Conservation (phyloP, 2,888 invertebrate species). For the Hemithea aestivaria region DNA sequence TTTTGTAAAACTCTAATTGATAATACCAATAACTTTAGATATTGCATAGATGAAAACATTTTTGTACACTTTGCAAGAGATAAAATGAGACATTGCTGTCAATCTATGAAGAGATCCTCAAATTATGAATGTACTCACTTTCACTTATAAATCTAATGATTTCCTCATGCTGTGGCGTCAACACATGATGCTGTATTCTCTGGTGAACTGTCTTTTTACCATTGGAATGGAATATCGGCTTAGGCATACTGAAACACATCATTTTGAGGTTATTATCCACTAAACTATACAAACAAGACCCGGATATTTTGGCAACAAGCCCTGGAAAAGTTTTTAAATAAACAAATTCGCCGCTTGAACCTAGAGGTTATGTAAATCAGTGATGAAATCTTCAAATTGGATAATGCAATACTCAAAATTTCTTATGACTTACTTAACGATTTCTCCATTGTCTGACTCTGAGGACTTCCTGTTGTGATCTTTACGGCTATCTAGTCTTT, state of each 20-base stretch:
- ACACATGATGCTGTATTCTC: constrained; percentile 79
- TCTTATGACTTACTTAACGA: constrained; percentile 77
- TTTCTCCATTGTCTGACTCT: constrained; percentile 83
- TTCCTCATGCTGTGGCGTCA: constrained; percentile 90
- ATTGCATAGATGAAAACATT: no score
- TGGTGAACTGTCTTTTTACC: constrained; percentile 81
- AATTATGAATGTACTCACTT: no score
- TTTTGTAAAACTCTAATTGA: no score
- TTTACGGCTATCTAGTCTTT: constrained; percentile 86
- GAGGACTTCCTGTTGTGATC: constrained; percentile 84
- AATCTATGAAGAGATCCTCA: no score
- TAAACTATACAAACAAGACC: constrained; percentile 1
- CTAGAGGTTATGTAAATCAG: constrained; percentile 73
- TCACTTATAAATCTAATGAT: constrained; percentile 91
- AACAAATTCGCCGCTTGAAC: constrained; percentile 26
- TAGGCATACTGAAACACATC: constrained; percentile 83
- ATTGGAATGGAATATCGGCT: constrained; percentile 88
- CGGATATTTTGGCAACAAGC: constrained; percentile 3
- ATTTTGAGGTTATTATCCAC: background rate
- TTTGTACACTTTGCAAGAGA: no score
- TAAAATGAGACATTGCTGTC: no score
- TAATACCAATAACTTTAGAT: no score
- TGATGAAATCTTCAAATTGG: constrained; percentile 57
- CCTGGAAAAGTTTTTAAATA: constrained; percentile 17
- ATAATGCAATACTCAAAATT: constrained; percentile 33